These are phyloP conservation scores for Chiroxiphia lanceolata DNA, from an alignment of 2,797 vertebrate genomes.

Conservation along the genomic window DNA sequence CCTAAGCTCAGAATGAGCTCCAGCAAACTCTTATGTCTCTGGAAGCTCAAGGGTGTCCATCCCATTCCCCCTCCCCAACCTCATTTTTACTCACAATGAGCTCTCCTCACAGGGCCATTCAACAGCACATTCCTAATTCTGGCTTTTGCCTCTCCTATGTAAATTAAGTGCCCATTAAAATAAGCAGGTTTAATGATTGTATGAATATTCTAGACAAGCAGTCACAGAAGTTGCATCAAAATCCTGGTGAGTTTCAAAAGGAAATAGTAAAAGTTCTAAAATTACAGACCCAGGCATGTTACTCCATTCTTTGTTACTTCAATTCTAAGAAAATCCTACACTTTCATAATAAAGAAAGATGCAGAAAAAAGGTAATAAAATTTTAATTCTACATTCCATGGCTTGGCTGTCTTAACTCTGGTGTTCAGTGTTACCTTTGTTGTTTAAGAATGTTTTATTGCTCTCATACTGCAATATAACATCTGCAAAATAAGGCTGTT, in stretches of 20 bases:
- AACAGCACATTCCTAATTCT: background rate
- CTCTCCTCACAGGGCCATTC: background rate
- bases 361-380: background rate
- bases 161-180: background rate
- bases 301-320: background rate
- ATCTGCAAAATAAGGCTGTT: background rate
- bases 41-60: background rate
- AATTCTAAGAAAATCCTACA: background rate
- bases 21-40: background rate
- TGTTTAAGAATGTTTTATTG: background rate
- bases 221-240: background rate
- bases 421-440: background rate
- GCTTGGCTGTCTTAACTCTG: background rate
- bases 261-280: background rate
- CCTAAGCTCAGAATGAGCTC: background rate
- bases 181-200: background rate
- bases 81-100: background rate
- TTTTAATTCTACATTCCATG: background rate
- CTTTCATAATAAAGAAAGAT: background rate
- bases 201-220: background rate
- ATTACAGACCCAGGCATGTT: background rate
- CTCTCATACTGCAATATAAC: background rate
- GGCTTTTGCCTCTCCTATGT: background rate
- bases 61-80: background rate
- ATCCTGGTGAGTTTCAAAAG: background rate